Conservation (phyloP, 2,113 vertebrate genomes). For the Drymodes brunneopygia region DNA sequence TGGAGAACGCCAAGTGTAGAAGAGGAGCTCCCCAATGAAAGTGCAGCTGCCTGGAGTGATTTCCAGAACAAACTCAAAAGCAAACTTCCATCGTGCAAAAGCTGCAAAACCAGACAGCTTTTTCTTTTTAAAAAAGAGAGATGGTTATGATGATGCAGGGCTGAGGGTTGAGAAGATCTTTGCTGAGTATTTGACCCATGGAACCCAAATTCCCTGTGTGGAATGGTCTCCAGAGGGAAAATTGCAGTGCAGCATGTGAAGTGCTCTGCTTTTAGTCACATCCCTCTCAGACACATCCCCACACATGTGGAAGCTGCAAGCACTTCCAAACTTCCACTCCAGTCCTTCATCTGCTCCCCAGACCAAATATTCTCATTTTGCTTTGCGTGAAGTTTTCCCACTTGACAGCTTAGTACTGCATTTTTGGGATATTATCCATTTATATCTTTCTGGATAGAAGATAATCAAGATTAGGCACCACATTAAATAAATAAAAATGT, state of each 20-base stretch:
- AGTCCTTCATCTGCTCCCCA: conserved; percentile 37
- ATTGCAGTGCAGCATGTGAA: neutral
- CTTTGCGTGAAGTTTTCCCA: neutral
- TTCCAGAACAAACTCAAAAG: neutral
- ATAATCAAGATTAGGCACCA: neutral
- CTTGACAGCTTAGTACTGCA: neutral
- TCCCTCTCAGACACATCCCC: neutral
- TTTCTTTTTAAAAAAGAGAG: neutral
- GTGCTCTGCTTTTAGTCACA: neutral
- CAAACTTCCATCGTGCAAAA: neutral
- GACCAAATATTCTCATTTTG: neutral
- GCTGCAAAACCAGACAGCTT: neutral
- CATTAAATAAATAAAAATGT: neutral
- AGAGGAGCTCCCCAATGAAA: neutral
- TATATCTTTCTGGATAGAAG: neutral
- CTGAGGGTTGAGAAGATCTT: neutral
- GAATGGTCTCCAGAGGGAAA: neutral
- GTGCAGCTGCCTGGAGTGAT: neutral
- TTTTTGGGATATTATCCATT: neutral
- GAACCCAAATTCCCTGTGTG: neutral
- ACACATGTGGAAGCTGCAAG: neutral
- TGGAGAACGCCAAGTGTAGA: neutral
- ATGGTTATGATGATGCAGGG: neutral
- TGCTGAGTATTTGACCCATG: neutral
- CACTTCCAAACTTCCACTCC: neutral